Evolutionary conservation across 2,888 invertebrate species (phyloP), one percentile per base, ranked within the genome.

Genomic region (Meandrusa payeni): DNA sequence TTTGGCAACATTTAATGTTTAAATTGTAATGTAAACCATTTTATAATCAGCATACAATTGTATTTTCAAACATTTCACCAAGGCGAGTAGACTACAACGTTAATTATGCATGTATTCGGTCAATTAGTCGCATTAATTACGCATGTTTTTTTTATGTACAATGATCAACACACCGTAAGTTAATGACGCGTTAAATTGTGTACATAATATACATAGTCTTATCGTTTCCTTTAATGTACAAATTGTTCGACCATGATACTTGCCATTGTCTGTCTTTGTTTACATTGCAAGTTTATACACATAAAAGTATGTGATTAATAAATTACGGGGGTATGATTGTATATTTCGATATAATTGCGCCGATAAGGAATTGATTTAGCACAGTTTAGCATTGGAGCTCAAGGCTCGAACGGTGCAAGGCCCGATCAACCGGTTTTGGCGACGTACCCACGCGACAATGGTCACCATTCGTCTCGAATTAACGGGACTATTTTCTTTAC

Each of bases 401-500:
- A 24, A 36, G 42, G 12, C 27, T 13, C 13, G 20, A 29, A 27
- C 26, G 33, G 13, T 9, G 11, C 34, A 24, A 17, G 29, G 36
- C 36, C 23, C 9, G 12, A 36, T 24, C 19, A 23, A 42, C 42
- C 36, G 36, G 34, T 36, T 28, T 11, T 28, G 11, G 27, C 7
- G 5, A 17, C 9, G 23, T 41, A 27, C 36, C 34, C 42, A 36
- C 42, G 24, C 29, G 34, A 28, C n/a, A 23, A 9, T 22, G 26
- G 4, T 31, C n/a, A 17, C 26, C 27, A 26, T 27, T 9, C 26
- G 26, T 33, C 10, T 10, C 3, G 9, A 13, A 15, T 3, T 11
- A 19, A 11, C 6, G n/a, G 11, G 10, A 31, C 7, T 31, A 19
- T n/a, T n/a, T n/a, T n/a, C n/a, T n/a, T n/a, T n/a, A n/a, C n/a